These are phyloP conservation scores for Gambusia affinis DNA, from an alignment of 2,113 vertebrate genomes.

Conservation along the genomic window DNA sequence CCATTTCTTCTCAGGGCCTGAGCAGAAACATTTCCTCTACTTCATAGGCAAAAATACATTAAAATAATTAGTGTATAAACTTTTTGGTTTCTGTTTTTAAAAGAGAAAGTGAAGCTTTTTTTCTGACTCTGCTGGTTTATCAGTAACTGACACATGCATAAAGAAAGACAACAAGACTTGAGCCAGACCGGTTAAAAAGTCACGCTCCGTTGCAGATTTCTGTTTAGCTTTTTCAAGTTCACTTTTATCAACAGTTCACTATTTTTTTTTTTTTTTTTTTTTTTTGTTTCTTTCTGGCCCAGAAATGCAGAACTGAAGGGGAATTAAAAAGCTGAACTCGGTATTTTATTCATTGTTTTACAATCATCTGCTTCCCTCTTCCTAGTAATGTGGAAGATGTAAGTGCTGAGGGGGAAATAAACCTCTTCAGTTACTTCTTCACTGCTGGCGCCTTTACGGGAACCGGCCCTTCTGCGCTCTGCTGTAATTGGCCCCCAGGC, in stretches of 20 bases:
- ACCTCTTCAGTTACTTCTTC: conserved; percentile 33
- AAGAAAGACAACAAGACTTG: conserved; percentile 10
- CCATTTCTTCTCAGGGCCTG: neutral
- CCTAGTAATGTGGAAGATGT: conserved; percentile 40
- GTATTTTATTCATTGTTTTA: neutral
- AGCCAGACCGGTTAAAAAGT: neutral
- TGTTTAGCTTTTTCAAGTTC: neutral
- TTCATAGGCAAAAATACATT: neutral
- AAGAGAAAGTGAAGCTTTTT: neutral
- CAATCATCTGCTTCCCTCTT: conserved; percentile 56
- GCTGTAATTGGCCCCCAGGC: neutral
- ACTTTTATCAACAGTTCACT: neutral
- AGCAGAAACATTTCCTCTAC: neutral
- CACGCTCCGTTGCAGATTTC: neutral
- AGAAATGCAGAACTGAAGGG: conserved; percentile 28
- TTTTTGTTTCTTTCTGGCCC: neutral
- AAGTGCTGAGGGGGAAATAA: conserved; percentile 39
- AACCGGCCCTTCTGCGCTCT: conserved; percentile 4
- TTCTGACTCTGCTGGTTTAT: conserved; percentile 21
- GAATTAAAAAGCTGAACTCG: conserved; percentile 52
- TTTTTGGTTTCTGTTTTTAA: neutral
- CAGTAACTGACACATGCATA: conserved; percentile 31
- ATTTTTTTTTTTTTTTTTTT: conserved; percentile 13
- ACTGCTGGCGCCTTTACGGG: conserved; percentile 24
- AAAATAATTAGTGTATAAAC: neutral